phyloP scores from a whole-genome alignment of 2,888 invertebrate genomes.

The Lamellibrachia satsuma region DNA sequence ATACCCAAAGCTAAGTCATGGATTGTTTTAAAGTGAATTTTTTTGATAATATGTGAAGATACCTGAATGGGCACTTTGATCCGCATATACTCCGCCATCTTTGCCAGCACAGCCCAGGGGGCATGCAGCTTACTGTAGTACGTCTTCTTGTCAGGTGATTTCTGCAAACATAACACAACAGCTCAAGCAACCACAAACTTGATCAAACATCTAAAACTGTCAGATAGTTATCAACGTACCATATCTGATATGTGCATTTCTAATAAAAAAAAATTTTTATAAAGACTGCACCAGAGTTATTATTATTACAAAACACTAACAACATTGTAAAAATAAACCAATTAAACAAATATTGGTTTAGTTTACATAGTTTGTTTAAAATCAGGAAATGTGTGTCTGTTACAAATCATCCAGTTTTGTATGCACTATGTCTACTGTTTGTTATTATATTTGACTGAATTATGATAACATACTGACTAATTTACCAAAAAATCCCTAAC shows the following conservation, averaged over 20 bases:
- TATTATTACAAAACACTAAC: no score
- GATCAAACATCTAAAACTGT: background rate
- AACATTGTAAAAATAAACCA: no score
- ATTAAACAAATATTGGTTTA: no score
- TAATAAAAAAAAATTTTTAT: no score
- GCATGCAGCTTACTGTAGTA: slow-evolving; percentile 90
- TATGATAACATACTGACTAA: background rate
- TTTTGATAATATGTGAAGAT: background rate
- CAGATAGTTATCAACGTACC: background rate
- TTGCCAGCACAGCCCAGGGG: slow-evolving; percentile 80
- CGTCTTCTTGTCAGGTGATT: slow-evolving; percentile 77
- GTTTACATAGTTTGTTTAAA: background rate
- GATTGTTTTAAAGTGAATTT: no score
- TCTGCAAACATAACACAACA: slow-evolving; percentile 46
- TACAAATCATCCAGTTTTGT: background rate
- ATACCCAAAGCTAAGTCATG: no score
- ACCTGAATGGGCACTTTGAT: slow-evolving; percentile 88
- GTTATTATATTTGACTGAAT: background rate
- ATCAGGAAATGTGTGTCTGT: background rate
- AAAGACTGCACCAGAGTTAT: no score
- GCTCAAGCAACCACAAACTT: slow-evolving; percentile 10
- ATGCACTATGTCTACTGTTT: background rate
- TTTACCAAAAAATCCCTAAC: background rate
- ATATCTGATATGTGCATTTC: no score
- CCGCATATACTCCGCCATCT: slow-evolving; percentile 90